phyloP scores from a whole-genome alignment of 2,113 vertebrate genomes.

The Dromiciops gliroides region DNA sequence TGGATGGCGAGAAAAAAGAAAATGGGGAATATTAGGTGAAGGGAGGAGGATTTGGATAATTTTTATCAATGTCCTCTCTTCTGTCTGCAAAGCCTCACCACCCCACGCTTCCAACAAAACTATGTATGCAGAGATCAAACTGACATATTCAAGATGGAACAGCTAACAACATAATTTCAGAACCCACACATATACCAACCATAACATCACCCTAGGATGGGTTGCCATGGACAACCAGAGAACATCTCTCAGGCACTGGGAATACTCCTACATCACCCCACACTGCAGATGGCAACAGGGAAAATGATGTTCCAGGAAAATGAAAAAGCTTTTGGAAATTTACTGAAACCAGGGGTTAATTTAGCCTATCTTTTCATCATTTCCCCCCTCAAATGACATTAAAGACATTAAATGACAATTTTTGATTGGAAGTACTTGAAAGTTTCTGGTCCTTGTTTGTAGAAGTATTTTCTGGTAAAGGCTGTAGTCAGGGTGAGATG shows the following conservation, averaged over 20 bases:
- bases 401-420: constrained; percentile 25
- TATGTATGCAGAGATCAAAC: not conserved
- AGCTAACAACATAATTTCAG: constrained; percentile 57
- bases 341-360: constrained; percentile 23
- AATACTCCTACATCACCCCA: constrained; percentile 41
- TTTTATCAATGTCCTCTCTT: not conserved
- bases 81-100: not conserved
- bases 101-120: not conserved
- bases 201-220: constrained; percentile 30
- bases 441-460: not conserved
- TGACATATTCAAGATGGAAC: constrained; percentile 34
- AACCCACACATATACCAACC: not conserved
- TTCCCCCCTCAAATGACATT: not conserved
- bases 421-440: constrained; percentile 7
- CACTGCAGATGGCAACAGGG: constrained; percentile 29
- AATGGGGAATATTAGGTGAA: not conserved
- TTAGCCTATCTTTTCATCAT: constrained; percentile 4
- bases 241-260: constrained; percentile 29
- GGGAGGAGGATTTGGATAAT: not conserved
- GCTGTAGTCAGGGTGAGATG: constrained; percentile 20
- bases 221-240: constrained; percentile 52
- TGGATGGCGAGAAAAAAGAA: not conserved
- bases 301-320: constrained; percentile 47
- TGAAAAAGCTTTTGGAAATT: constrained; percentile 54
- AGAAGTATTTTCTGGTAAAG: not conserved